Conservation (phyloP, 2,797 vertebrate genomes). For the Eulemur coronatus region DNA sequence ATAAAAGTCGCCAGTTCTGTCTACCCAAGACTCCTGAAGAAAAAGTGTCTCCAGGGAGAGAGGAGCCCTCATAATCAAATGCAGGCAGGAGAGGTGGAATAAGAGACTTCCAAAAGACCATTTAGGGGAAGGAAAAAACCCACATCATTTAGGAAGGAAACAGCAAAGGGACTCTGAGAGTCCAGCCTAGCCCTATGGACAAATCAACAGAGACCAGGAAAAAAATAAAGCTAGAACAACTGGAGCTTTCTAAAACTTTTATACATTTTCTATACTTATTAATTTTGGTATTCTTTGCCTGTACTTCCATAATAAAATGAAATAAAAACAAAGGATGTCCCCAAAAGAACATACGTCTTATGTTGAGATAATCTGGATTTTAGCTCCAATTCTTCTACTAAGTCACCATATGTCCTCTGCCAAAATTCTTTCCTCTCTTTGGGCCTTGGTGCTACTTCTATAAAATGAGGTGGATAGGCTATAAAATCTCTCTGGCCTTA, state of each 20-base stretch:
- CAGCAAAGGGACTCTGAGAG: neutral
- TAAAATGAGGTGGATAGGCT: neutral
- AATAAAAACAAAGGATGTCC: neutral
- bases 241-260: conserved; percentile 7
- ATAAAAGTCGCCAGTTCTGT: neutral
- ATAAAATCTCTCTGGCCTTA: conserved; percentile 15
- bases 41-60: neutral
- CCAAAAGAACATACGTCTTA: neutral
- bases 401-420: neutral
- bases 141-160: neutral
- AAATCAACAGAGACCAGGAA: conserved; percentile 12
- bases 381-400: conserved; percentile 12
- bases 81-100: neutral
- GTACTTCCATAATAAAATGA: neutral
- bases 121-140: neutral
- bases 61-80: neutral
- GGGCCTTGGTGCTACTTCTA: neutral
- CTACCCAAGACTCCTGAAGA: neutral
- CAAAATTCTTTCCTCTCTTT: conserved; percentile 30
- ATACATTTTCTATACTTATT: neutral
- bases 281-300: conserved; percentile 23
- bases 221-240: neutral
- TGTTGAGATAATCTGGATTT: neutral
- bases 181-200: neutral
- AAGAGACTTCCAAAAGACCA: neutral